Evolutionary conservation across 2,113 vertebrate species (phyloP), one percentile per base, ranked within the genome.

Genomic region (Scatophagus argus): DNA sequence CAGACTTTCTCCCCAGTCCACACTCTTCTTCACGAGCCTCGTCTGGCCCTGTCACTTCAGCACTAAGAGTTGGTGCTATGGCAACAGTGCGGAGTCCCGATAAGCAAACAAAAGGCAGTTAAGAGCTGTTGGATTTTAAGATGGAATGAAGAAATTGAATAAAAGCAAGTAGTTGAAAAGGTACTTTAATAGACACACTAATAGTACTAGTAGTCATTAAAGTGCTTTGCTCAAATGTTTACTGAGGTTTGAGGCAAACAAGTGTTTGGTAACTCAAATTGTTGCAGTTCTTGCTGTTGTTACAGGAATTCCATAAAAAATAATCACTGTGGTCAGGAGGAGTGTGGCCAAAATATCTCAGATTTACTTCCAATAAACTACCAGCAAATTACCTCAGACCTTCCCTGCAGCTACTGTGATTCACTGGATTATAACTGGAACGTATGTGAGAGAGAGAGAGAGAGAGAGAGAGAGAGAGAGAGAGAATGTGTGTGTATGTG

Each of bases 51-150:
- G 39, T 71, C 44, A 65, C 25, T 49, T 47, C 55, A 73, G 36
- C 10, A 0, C 54, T 31, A n/a, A 65, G 65, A 25, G 3, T 44
- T 16, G 77, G 34, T 63, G 67, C 78, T 55, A 81, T 68, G 73
- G 72, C 79, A 81, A 85, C 78, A 69, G 55, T 56, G 32, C 59
- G n/a, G 61, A 60, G 17, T 59, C 41, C n/a, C 2, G 31, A 58
- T 60, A 77, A 70, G 68, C 75, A 54, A 51, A 74, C 25, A 51
- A 67, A 63, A 67, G 41, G 36, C 54, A 43, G 21, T 55, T 6
- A 61, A 8, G 52, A 64, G 17, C 54, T 58, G 3, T 41, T 25
- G 7, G 27, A 59, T 51, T 81, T 61, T 56, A 34, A 49, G 61
- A 63, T 73, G 12, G 38, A 71, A 64, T 74, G 25, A 56, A 69